phyloP scores from a whole-genome alignment of 2,888 invertebrate genomes.

The Allolobophora icterica region DNA sequence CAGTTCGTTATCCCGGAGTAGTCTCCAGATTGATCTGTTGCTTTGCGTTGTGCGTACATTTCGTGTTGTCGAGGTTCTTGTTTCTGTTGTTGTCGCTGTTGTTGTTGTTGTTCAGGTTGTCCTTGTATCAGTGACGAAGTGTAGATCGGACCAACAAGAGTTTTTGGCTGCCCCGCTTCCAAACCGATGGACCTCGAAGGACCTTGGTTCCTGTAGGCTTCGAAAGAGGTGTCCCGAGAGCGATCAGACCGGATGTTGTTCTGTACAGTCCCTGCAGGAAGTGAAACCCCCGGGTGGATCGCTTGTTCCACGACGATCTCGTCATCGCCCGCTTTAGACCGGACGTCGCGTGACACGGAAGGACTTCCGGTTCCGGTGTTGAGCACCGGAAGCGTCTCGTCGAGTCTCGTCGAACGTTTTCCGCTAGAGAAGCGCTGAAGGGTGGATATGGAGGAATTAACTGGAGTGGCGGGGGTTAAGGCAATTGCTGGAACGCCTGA shows the following conservation, averaged over 20 bases:
- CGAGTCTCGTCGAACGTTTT: not conserved
- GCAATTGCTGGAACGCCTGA: not conserved
- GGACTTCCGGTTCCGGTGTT: not conserved
- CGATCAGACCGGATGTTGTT: not conserved
- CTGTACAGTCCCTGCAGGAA: not conserved
- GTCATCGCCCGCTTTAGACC: not conserved
- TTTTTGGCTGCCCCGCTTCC: not conserved
- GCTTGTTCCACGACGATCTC: conserved; percentile 22
- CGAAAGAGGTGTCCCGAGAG: not conserved
- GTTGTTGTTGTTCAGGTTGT: no score
- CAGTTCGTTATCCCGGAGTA: not conserved
- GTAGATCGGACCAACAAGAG: not conserved
- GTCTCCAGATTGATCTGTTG: not conserved
- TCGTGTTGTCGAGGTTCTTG: not conserved
- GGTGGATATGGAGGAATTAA: not conserved
- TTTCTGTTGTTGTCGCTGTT: not conserved
- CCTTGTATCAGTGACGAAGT: not conserved
- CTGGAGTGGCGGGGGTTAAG: not conserved
- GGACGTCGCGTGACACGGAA: not conserved
- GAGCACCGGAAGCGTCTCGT: not conserved
- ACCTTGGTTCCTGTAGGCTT: not conserved
- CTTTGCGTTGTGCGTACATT: not conserved
- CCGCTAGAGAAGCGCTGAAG: not conserved
- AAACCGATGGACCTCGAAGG: not conserved
- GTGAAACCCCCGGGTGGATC: not conserved